Conservation (phyloP, 1,140 invertebrate genomes). For the Coptotermes formosanus region DNA sequence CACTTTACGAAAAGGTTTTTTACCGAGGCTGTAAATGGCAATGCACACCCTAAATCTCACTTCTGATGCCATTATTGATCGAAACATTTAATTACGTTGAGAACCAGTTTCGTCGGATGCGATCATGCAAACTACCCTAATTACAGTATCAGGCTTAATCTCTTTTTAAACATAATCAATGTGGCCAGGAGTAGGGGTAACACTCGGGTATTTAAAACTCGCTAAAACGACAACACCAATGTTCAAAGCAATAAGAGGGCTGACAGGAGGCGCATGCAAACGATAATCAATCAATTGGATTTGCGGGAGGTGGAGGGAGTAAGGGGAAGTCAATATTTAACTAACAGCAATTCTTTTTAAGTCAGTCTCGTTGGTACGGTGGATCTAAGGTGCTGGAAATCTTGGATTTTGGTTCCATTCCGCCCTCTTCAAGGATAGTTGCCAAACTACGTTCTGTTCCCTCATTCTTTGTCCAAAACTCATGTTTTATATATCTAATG, state of each 20-base stretch:
- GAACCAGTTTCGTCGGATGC: background rate
- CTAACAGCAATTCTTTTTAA: background rate
- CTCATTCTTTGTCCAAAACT: too few species aligned
- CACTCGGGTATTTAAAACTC: conserved; percentile 3
- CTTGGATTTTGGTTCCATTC: too few species aligned
- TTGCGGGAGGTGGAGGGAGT: background rate
- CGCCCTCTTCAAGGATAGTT: too few species aligned
- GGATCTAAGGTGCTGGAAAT: too few species aligned
- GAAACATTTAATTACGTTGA: background rate
- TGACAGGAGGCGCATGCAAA: background rate
- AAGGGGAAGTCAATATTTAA: background rate
- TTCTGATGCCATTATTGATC: background rate
- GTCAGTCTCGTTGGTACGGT: too few species aligned
- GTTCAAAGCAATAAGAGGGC: background rate
- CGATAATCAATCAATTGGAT: background rate
- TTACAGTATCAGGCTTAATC: conserved; percentile 2
- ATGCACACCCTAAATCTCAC: background rate
- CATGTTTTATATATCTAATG: too few species aligned
- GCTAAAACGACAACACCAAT: background rate
- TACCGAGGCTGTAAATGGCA: background rate
- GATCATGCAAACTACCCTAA: conserved; percentile 15
- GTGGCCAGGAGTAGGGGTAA: background rate
- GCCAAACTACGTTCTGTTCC: too few species aligned
- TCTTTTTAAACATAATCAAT: conserved; percentile 18
- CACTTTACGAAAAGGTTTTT: background rate